Evolutionary conservation across 2,797 vertebrate species (phyloP).

Genomic region (Calcarius lapponicus): DNA sequence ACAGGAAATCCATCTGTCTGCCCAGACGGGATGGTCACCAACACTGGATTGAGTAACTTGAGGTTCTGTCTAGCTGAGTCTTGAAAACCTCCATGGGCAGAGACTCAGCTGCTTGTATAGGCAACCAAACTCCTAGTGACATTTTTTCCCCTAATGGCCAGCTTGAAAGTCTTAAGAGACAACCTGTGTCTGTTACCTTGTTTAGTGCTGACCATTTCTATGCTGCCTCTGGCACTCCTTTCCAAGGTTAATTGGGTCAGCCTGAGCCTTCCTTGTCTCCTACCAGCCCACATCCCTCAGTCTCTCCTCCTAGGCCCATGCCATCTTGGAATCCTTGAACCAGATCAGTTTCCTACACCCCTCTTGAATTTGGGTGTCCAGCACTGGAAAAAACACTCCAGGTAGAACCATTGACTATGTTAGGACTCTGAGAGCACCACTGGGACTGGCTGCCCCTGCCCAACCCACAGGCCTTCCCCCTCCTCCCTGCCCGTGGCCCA

Average conservation of each 20-base stretch:
- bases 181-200: not conserved
- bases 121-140: not conserved
- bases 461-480: fast-evolving
- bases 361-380: not conserved
- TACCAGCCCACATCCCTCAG: not conserved
- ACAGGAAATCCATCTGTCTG: not conserved
- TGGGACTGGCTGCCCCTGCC: not conserved
- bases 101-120: not conserved
- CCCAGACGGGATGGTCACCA: not conserved
- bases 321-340: not conserved
- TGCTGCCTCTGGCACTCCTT: not conserved
- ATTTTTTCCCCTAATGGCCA: not conserved
- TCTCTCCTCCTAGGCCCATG: not conserved
- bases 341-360: not conserved
- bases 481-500: not conserved
- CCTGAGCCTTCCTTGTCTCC: not conserved
- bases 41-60: not conserved
- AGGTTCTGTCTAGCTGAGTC: not conserved
- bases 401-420: fast-evolving
- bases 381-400: not conserved
- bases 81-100: not conserved
- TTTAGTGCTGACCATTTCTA: not conserved
- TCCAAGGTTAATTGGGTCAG: not conserved
- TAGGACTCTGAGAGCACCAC: not conserved
- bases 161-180: not conserved